phyloP scores from a whole-genome alignment of 2,888 invertebrate species.

The Rambutsinella grinnellia region DNA sequence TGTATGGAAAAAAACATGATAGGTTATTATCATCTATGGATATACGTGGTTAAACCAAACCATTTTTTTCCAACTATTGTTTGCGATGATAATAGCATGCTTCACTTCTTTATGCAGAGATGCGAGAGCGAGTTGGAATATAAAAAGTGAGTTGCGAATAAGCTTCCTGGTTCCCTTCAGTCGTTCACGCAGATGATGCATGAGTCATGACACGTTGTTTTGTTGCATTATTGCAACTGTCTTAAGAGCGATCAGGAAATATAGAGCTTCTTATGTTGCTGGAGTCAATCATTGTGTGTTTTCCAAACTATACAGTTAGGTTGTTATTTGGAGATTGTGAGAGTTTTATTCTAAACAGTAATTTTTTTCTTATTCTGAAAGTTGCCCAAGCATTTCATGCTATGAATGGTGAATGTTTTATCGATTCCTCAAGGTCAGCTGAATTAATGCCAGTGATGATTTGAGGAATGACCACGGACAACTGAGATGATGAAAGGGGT shows the following conservation, averaged over 20 bases:
- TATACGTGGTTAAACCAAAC: too few species aligned
- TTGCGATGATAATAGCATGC: background rate
- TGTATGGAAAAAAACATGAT: background rate
- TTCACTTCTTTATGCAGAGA: background rate
- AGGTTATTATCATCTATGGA: background rate
- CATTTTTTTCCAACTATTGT: background rate
- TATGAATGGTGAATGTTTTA: too few species aligned
- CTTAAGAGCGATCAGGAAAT: constrained; percentile 1
- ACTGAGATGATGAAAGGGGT: background rate
- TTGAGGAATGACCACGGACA: background rate
- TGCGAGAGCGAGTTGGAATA: background rate
- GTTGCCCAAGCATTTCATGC: too few species aligned
- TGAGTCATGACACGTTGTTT: constrained; percentile 30
- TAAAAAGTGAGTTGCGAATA: constrained; percentile 5
- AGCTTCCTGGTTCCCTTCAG: constrained; percentile 46
- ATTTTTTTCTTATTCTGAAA: too few species aligned
- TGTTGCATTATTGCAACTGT: background rate
- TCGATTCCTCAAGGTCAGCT: background rate
- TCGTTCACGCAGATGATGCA: constrained; percentile 29
- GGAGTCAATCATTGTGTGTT: background rate
- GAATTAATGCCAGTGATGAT: background rate
- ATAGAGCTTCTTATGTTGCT: background rate
- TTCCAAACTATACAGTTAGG: background rate
- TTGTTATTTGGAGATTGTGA: too few species aligned
- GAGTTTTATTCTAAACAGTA: too few species aligned